Evolutionary conservation across 2,113 vertebrate species (phyloP).

Genomic region (Nyctereutes procyonoides): DNA sequence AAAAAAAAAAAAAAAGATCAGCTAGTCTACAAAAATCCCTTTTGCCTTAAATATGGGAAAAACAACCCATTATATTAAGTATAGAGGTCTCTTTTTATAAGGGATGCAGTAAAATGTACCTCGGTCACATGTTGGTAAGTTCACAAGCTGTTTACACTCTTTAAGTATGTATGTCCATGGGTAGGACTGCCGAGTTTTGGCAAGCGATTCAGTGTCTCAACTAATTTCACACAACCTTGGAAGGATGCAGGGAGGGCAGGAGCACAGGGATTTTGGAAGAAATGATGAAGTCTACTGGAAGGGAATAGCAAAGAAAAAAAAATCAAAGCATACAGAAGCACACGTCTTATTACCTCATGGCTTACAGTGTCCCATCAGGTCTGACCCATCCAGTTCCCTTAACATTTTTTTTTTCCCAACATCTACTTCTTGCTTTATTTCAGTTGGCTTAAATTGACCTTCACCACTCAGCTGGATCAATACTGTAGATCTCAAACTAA

Average conservation of each 20-base stretch:
- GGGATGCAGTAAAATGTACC: background rate
- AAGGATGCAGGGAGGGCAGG: background rate
- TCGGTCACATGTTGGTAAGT: background rate
- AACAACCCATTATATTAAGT: background rate
- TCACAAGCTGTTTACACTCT: background rate
- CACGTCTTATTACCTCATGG: background rate
- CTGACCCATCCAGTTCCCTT: background rate
- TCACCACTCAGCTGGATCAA: background rate
- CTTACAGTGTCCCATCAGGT: background rate
- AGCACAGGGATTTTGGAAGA: background rate
- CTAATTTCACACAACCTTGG: background rate
- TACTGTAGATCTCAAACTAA: background rate
- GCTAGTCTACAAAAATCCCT: background rate
- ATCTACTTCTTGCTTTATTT: background rate
- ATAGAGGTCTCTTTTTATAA: background rate
- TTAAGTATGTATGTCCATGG: background rate
- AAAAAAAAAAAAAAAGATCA: background rate
- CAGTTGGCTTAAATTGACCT: background rate
- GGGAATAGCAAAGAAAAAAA: background rate
- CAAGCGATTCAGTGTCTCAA: background rate
- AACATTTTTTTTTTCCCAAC: background rate
- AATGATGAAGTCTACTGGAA: background rate
- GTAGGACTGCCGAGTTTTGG: background rate
- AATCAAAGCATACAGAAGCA: background rate
- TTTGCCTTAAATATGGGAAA: background rate